Conservation (phyloP, 2,113 vertebrate genomes). For the Diphyllodes magnificus region DNA sequence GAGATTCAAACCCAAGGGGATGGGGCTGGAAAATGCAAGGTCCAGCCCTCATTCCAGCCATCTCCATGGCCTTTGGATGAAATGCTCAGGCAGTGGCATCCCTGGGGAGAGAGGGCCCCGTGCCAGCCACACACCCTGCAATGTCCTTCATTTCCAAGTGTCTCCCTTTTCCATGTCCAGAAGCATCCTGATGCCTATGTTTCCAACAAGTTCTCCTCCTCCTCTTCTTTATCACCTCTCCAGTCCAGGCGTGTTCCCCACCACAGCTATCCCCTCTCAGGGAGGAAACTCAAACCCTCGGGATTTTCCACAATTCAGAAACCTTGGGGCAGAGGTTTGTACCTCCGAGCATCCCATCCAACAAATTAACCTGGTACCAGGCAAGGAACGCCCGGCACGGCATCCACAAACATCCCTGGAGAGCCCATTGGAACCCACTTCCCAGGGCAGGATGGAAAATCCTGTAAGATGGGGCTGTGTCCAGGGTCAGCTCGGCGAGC, state of each 20-base stretch:
- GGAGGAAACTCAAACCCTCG: background rate
- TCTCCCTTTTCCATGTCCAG: background rate
- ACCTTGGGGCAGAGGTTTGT: background rate
- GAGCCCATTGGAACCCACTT: too few species aligned
- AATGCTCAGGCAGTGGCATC: background rate
- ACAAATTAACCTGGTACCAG: background rate
- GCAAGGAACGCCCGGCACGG: background rate
- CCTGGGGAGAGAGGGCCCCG: rapidly evolving
- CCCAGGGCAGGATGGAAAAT: background rate
- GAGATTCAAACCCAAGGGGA: background rate
- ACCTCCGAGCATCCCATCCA: background rate
- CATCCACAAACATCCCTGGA: background rate
- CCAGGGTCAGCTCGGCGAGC: rapidly evolving
- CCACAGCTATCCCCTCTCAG: background rate
- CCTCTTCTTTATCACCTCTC: background rate
- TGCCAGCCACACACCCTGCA: background rate
- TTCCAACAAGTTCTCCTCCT: background rate
- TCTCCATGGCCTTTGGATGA: background rate
- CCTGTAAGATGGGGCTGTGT: rapidly evolving
- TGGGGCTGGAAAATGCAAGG: background rate
- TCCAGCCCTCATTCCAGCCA: background rate
- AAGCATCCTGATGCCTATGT: background rate
- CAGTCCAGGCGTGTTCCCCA: background rate
- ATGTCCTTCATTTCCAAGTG: background rate
- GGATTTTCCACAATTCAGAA: background rate